phyloP scores from a whole-genome alignment of 2,888 invertebrate species.

The Protodeltote pygarga region DNA sequence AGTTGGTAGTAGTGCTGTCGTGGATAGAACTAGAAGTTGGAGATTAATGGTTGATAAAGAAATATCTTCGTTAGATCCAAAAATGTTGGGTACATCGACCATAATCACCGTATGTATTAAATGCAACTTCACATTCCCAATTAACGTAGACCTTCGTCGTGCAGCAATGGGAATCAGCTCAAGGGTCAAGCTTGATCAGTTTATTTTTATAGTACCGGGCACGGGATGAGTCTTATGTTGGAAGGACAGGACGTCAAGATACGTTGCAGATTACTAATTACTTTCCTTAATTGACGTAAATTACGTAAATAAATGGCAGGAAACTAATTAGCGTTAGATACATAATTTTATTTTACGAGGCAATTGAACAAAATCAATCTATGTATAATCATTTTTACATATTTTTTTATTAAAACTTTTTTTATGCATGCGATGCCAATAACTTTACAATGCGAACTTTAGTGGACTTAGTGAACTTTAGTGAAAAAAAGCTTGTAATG shows the following conservation, averaged over 20 bases:
- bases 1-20: no score
- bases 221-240: slow-evolving; percentile 33
- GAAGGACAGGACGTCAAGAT: slow-evolving; percentile 37
- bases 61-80: not conserved
- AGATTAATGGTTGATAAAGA: no score
- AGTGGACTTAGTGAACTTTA: no score
- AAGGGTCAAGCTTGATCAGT: slow-evolving; percentile 56
- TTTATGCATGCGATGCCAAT: no score
- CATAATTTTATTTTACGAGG: no score
- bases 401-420: not conserved
- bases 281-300: slow-evolving; percentile 28
- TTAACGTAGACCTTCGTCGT: slow-evolving; percentile 51
- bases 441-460: no score
- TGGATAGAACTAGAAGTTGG: no score
- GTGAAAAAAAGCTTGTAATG: no score
- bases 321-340: slow-evolving; percentile 5
- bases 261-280: slow-evolving; percentile 28
- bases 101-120: slow-evolving; percentile 34
- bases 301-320: slow-evolving; percentile 26
- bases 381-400: no score
- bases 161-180: slow-evolving; percentile 46
- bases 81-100: not conserved
- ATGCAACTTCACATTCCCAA: slow-evolving; percentile 49
- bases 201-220: slow-evolving; percentile 45
- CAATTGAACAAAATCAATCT: no score